phyloP scores from a whole-genome alignment of 2,888 invertebrate genomes.

The Helicoverpa assulta region DNA sequence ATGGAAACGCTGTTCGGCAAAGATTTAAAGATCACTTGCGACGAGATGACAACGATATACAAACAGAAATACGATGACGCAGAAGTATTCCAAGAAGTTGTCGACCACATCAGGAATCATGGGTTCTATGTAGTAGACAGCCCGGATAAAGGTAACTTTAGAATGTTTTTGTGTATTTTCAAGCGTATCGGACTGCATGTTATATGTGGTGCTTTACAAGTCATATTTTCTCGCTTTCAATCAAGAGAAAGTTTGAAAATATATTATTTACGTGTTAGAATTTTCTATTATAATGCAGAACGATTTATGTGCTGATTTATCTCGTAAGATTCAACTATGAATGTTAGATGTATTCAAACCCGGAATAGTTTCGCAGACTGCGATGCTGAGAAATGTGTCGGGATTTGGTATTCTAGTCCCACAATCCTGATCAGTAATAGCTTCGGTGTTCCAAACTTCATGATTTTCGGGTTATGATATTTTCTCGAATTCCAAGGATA shows the following conservation, averaged over 20 bases:
- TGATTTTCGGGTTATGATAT: neutral
- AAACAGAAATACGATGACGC: constrained; percentile 22
- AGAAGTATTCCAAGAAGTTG: constrained; percentile 27
- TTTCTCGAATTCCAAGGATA: too few relatives aligned
- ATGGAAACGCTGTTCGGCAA: constrained; percentile 30
- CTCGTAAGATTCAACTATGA: neutral
- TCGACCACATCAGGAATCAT: neutral
- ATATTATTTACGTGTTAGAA: neutral
- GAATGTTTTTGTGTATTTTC: constrained; percentile 30
- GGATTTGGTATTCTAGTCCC: neutral
- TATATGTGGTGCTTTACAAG: constrained; percentile 9
- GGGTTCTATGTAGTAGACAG: neutral
- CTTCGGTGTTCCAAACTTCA: neutral
- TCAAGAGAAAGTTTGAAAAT: constrained; percentile 14
- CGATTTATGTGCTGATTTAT: neutral
- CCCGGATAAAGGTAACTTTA: constrained; percentile 38
- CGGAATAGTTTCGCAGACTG: neutral
- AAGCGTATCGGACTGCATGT: constrained; percentile 17
- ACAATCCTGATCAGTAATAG: neutral
- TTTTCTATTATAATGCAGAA: constrained; percentile 6
- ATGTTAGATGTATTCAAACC: neutral
- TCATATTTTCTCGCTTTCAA: constrained; percentile 13
- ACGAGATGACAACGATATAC: constrained; percentile 34
- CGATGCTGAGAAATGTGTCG: neutral
- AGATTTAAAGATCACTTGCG: constrained; percentile 12